Base-by-base conservation (phyloP, 2,888 invertebrate genomes). In the Quadriops clusia region DNA sequence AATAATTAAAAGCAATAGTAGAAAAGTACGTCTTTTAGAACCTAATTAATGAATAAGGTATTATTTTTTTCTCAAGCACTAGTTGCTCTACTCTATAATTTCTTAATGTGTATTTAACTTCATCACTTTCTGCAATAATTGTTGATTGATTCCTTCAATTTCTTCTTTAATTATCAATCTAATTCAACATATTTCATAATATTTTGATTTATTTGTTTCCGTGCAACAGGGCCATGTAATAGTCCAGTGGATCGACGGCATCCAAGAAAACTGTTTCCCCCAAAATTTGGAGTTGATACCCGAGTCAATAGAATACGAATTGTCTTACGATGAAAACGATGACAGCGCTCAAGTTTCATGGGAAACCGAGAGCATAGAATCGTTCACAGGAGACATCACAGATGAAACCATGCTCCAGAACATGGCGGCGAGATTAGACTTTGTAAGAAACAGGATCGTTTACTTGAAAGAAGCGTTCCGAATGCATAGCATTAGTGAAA, bases 211-310 rank as follows among this genome's bases (percentile, higher is more conserved):
- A 24, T 23, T 43, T 46, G 16, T 37, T n/a, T n/a, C n/a, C n/a
- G n/a, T n/a, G n/a, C n/a, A n/a, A n/a, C n/a, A 58, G 63, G 93
- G 73, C 1, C 71, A 78, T 37, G 82, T 93, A 3, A 77, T 81
- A 49, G 87, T 94, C n/a, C 81, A 85, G 74, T 94, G 93, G 94
- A 81, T 86, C 2, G 82, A 85, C 52, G 83, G 82, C 7, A 77
- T 76, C 38, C 73, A 77, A 5, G 85, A 86, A 41, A 78, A 83
- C 68, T 90, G 87, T 55, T 91, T 85, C 80, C 94, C 94, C 0
- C 90, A 91, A 55, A 86, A 56, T 33, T 52, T 61, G 24, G 58
- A 56, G 75, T 77, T 38, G 73, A 78, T 34, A 73, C 83, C 55
- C 45, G 83, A 84, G 50, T 74, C 76, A 1, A 80, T 81, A 33